A percentile compares a stretch with the other conserved stretches of the same genome.
These are phyloP conservation scores for Erpetoichthys calabaricus DNA, from an alignment of 2,797 vertebrate genomes.

Conservation along the genomic window DNA sequence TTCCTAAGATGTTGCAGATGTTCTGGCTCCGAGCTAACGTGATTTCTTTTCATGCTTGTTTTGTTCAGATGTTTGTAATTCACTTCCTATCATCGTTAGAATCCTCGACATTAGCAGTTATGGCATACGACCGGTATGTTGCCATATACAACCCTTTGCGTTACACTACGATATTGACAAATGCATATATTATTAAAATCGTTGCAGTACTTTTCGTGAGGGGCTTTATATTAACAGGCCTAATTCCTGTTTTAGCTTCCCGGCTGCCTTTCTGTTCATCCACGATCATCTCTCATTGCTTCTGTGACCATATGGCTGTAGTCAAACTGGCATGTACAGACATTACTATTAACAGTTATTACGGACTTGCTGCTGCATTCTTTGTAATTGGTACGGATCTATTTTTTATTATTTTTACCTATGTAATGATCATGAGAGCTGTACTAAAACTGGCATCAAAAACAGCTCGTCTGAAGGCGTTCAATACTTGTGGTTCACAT, in stretches of 20 bases:
- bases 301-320: slow-evolving; percentile 33
- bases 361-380: slow-evolving; percentile 25
- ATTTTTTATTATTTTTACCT: slow-evolving; percentile 26
- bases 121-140: slow-evolving; percentile 28
- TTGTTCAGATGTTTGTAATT: slow-evolving; percentile 33
- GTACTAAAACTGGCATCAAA: slow-evolving; percentile 22
- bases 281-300: slow-evolving; percentile 19
- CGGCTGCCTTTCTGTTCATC: slow-evolving; percentile 2
- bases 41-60: slow-evolving; percentile 20
- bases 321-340: slow-evolving; percentile 27
- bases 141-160: slow-evolving; percentile 27
- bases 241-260: neutral
- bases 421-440: slow-evolving; percentile 24
- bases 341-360: slow-evolving; percentile 25
- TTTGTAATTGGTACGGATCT: slow-evolving; percentile 25
- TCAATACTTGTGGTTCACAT: slow-evolving; percentile 30
- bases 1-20: slow-evolving; percentile 21
- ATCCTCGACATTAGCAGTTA: slow-evolving; percentile 21
- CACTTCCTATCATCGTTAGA: slow-evolving; percentile 28
- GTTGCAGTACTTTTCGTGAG: neutral
- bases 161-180: slow-evolving; percentile 20
- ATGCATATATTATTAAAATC: slow-evolving; percentile 4
- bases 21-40: slow-evolving; percentile 20
- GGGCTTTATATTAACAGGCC: neutral
- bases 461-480: slow-evolving; percentile 20